Percentiles rank a stretch among this genome's conserved stretches.
These are phyloP conservation scores for Hyposoter didymator DNA, from an alignment of 2,888 invertebrate genomes.

Conservation along the genomic window DNA sequence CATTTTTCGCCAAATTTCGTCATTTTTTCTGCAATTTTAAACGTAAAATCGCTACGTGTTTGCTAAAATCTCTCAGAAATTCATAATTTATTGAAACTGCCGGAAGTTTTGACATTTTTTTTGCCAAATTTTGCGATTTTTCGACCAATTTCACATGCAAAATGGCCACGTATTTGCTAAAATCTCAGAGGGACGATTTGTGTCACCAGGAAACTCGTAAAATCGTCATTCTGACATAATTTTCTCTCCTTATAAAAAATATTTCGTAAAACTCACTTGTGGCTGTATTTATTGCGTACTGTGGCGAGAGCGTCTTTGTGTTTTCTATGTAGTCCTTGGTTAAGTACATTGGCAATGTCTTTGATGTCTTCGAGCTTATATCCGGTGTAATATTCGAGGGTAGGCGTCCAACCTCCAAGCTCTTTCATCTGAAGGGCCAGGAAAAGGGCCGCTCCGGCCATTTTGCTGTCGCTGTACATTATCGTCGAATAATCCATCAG, in stretches of 20 bases:
- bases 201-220: no score
- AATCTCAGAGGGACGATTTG: no score
- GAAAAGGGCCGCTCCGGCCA: constrained; percentile 95
- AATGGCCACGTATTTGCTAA: no score
- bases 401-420: constrained; percentile 89
- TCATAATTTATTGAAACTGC: no score
- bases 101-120: no score
- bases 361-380: constrained; percentile 91
- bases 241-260: not conserved
- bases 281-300: constrained; percentile 96
- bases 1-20: no score
- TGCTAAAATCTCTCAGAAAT: no score
- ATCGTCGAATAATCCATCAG: constrained; percentile 96
- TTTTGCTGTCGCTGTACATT: constrained; percentile 92
- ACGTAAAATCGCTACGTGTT: no score
- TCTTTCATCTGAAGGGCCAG: constrained; percentile 95
- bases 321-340: constrained; percentile 91
- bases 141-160: no score
- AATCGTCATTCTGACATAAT: no score
- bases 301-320: constrained; percentile 93
- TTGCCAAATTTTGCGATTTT: no score
- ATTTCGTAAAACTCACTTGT: constrained; percentile 87
- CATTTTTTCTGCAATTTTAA: no score
- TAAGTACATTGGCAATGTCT: constrained; percentile 89
- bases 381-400: constrained; percentile 92